phyloP scores from a whole-genome alignment of 2,888 invertebrate species.

The Lasiommata megera region DNA sequence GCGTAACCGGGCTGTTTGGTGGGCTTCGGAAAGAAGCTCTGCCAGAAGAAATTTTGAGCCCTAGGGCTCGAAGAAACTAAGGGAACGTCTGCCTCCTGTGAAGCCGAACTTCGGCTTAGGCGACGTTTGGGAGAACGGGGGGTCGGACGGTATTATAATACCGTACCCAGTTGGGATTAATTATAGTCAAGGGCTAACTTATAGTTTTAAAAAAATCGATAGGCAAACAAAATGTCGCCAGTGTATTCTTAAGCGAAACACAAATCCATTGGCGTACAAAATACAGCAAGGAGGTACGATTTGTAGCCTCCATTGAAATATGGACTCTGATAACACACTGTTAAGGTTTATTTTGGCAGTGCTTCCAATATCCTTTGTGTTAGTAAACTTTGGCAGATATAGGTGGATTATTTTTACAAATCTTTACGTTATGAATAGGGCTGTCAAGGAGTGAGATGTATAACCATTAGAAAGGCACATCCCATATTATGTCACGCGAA shows the following conservation, averaged over 20 bases:
- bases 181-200: too few species aligned
- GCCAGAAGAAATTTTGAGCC: too few species aligned
- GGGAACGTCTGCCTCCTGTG: too few species aligned
- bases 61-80: too few species aligned
- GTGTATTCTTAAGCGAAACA: neutral
- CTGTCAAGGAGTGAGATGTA: neutral
- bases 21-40: too few species aligned
- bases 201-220: neutral
- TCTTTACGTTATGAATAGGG: slow-evolving; percentile 2
- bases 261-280: slow-evolving; percentile 15
- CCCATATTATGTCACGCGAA: too few species aligned
- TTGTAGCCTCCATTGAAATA: neutral
- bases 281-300: slow-evolving; percentile 10
- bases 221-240: neutral
- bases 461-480: too few species aligned
- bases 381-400: neutral
- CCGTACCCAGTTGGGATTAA: too few species aligned
- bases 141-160: too few species aligned
- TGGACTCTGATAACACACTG: neutral
- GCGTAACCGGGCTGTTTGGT: too few species aligned
- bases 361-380: neutral
- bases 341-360: neutral
- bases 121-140: too few species aligned
- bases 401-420: slow-evolving; percentile 10
- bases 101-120: too few species aligned